phyloP scores from a whole-genome alignment of 2,113 vertebrate species.

The Sclerurus mexicanus region DNA sequence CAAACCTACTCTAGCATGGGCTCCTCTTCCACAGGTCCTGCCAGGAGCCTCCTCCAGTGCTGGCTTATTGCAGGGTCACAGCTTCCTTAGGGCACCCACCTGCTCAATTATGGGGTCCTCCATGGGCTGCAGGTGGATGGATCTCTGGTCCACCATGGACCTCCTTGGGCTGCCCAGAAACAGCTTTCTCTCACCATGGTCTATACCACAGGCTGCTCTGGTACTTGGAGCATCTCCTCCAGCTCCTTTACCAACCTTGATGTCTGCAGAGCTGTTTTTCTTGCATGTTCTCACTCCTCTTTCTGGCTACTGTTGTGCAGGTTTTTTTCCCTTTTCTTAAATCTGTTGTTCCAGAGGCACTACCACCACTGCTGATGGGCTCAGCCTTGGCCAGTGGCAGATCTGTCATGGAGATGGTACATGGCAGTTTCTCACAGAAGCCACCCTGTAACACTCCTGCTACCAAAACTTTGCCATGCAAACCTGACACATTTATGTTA shows the following conservation, averaged over 20 bases:
- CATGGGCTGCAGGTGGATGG: background rate
- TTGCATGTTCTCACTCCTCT: background rate
- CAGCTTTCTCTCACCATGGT: background rate
- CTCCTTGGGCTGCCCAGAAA: background rate
- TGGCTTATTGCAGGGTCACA: background rate
- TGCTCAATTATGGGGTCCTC: background rate
- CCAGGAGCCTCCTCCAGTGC: background rate
- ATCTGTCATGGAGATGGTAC: background rate
- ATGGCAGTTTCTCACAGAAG: background rate
- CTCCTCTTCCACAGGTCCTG: background rate
- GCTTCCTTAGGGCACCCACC: background rate
- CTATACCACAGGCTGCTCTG: too few species aligned
- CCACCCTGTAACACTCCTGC: background rate
- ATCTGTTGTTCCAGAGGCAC: background rate
- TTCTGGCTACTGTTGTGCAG: background rate
- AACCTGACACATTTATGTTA: background rate
- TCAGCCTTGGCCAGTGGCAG: background rate
- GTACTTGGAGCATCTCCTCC: background rate
- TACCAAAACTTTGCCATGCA: background rate
- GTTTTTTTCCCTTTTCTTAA: background rate
- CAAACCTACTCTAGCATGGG: background rate
- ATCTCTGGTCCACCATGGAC: background rate
- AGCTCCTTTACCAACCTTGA: background rate
- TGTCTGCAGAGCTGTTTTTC: background rate
- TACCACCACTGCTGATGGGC: background rate